A percentile compares a stretch with the other conserved stretches of the same genome.
These are phyloP conservation scores for Galagoides demidoff DNA, from an alignment of 2,797 vertebrate genomes.

Conservation along the genomic window DNA sequence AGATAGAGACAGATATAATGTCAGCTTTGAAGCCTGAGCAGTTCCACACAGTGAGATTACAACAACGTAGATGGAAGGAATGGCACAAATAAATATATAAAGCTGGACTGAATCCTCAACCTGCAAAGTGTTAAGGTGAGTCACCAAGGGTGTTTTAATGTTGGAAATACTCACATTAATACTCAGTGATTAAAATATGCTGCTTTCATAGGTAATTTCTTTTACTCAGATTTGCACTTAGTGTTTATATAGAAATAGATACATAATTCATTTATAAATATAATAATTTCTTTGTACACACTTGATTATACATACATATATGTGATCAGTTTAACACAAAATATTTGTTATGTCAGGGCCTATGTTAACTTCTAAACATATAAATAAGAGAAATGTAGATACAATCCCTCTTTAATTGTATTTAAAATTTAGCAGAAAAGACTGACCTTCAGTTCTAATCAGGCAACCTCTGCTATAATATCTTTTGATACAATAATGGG, in stretches of 20 bases:
- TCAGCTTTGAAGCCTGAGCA: not conserved
- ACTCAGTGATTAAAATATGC: not conserved
- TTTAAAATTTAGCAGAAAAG: not conserved
- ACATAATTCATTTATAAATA: not conserved
- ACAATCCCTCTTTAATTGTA: not conserved
- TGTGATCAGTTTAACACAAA: not conserved
- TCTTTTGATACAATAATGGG: slow-evolving; percentile 33
- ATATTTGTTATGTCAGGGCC: not conserved
- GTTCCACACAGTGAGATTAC: not conserved
- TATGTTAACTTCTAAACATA: not conserved
- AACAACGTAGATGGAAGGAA: not conserved
- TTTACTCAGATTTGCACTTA: not conserved
- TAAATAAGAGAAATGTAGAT: not conserved
- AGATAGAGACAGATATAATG: not conserved
- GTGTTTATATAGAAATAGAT: not conserved
- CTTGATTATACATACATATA: not conserved
- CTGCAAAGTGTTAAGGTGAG: not conserved
- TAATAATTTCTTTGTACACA: too few species aligned
- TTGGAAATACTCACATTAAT: not conserved
- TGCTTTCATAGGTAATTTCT: not conserved
- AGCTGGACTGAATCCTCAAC: not conserved
- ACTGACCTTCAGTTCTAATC: not conserved
- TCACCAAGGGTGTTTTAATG: not conserved
- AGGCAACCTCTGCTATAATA: not conserved
- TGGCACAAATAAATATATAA: not conserved